phyloP scores from a whole-genome alignment of 1,140 invertebrate genomes.

The Antheraea pernyi region DNA sequence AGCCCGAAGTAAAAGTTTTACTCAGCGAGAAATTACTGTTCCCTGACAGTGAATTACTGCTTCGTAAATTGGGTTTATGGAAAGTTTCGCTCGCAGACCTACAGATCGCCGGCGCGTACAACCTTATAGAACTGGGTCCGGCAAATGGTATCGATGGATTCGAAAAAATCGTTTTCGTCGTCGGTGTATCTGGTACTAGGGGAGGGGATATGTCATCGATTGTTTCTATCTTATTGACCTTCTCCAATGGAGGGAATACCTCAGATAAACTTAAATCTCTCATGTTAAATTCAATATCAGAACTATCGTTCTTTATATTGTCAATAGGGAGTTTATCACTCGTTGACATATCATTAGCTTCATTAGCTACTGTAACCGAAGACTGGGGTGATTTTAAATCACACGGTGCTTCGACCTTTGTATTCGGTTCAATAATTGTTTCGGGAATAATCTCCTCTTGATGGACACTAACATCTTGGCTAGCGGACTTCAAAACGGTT shows the following conservation, averaged over 20 bases:
- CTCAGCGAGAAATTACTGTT: constrained; percentile 39
- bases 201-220: constrained; percentile 35
- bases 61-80: constrained; percentile 37
- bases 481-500: constrained; percentile 49
- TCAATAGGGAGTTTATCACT: constrained; percentile 23
- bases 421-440: constrained; percentile 9
- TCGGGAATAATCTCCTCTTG: constrained; percentile 15
- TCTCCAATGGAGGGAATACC: constrained; percentile 46
- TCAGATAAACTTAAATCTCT: constrained; percentile 62
- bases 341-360: constrained; percentile 31
- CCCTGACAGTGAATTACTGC: constrained; percentile 30
- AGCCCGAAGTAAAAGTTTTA: constrained; percentile 43
- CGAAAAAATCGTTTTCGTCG: constrained; percentile 22
- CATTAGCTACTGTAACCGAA: constrained; percentile 30
- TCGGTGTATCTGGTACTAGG: constrained; percentile 21
- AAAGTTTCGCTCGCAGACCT: constrained; percentile 59
- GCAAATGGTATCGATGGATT: constrained; percentile 30
- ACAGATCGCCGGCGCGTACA: constrained; percentile 59
- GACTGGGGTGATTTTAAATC: constrained; percentile 30
- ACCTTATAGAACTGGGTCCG: constrained; percentile 38
- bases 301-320: neutral
- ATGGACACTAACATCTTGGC: constrained; percentile 25
- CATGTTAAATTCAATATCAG: constrained; percentile 41
- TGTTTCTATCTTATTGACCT: constrained; percentile 26
- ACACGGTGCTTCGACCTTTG: constrained; percentile 14